These are phyloP conservation scores for Pseudopipra pipra DNA, from an alignment of 2,113 vertebrate genomes.

Conservation along the genomic window DNA sequence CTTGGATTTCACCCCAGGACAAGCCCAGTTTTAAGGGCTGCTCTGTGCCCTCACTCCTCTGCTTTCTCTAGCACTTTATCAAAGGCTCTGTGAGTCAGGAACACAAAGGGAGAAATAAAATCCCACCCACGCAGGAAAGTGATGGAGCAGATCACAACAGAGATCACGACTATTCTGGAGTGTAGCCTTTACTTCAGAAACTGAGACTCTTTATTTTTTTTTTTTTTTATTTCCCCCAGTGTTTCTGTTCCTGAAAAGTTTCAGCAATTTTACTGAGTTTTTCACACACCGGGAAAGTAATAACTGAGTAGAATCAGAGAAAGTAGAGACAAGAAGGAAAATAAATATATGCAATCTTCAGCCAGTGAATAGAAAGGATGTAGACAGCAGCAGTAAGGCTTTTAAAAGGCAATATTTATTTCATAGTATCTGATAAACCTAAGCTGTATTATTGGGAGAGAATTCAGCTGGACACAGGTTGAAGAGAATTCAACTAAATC, in stretches of 20 bases:
- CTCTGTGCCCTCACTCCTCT: not conserved
- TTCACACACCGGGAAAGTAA: not conserved
- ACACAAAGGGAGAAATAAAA: not conserved
- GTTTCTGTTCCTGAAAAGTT: not conserved
- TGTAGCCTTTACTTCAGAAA: not conserved
- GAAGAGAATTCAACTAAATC: not conserved
- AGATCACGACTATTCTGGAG: not conserved
- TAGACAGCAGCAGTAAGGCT: not conserved
- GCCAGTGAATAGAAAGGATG: not conserved
- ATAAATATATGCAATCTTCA: not conserved
- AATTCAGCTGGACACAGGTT: not conserved
- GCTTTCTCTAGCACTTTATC: not conserved
- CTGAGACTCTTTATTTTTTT: not conserved
- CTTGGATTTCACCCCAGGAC: not conserved
- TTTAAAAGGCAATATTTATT: not conserved
- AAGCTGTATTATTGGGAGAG: not conserved
- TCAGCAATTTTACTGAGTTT: not conserved
- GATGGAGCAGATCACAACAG: not conserved
- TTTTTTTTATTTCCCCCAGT: not conserved
- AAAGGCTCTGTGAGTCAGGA: not conserved
- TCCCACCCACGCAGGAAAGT: not conserved
- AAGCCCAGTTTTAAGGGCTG: not conserved
- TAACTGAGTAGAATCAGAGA: not conserved
- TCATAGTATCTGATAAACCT: not conserved
- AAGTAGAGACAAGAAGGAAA: not conserved